Evolutionary conservation across 2,113 vertebrate genomes (phyloP), one percentile per base, ranked within the genome.

Genomic region (Myrmecophaga tridactyla): DNA sequence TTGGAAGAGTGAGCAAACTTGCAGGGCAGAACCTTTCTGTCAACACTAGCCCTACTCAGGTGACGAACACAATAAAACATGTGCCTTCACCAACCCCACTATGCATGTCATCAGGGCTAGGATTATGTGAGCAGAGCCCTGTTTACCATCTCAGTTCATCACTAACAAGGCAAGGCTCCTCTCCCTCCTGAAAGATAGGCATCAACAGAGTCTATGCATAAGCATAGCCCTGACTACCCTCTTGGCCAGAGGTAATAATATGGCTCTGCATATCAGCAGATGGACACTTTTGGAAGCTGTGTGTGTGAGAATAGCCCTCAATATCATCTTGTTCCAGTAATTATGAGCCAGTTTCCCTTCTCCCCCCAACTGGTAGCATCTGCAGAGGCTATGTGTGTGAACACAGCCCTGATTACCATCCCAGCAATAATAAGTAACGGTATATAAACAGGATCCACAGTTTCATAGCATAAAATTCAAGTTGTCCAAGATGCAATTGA

Each of bases 391-490:
- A 69, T 39, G 14, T 62, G 27, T 75, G 20, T 82, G 39, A 88
- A 34, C 36, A 92, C 18, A 85, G 8, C 20, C 53, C 7, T 77
- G 23, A 69, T 27, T 80, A 83, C 6, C 46, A 87, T 88, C 11
- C 56, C 62, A 21, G 23, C 70, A 63, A 21, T 80, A 94, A 87
- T 92, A 21, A 95, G 5, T 84, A 92, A 83, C 8, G 36, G 94
- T 48, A 70, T 58, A 14, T 91, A 92, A 95, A 76, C 75, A 88
- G 86, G 23, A 95, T 90, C 58, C 65, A 95, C 31, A 87, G 31
- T 91, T 23, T 86, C 10, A 27, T 53, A 75, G 58, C 31, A 89
- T 60, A 95, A 89, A 84, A 69, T 70, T 36, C 36, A 87, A 92
- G 29, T 75, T 83, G 25, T 90, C 82, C 36, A 48, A 63, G n/a